phyloP scores from a whole-genome alignment of 2,888 invertebrate species.

The Podabrus alpinus region DNA sequence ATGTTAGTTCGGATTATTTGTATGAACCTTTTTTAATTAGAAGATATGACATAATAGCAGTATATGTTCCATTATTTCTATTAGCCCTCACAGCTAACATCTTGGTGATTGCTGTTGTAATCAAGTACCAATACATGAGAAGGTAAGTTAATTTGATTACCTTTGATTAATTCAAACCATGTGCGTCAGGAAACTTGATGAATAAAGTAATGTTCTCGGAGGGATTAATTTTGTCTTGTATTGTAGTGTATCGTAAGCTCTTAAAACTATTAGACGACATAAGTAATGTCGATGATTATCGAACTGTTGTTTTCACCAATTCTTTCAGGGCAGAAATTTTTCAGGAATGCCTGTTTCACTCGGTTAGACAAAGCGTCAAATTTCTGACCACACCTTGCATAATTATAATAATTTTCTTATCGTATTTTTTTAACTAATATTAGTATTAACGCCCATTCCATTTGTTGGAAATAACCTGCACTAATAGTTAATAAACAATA shows the following conservation, averaged over 20 bases:
- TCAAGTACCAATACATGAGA: conserved; percentile 70
- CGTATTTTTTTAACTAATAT: background rate
- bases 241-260: too few relatives aligned
- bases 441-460: background rate
- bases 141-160: conserved; percentile 59
- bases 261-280: too few relatives aligned
- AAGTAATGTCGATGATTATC: too few relatives aligned
- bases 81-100: conserved; percentile 67
- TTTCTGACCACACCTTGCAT: too few relatives aligned
- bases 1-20: conserved; percentile 13
- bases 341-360: background rate
- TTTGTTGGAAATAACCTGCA: background rate
- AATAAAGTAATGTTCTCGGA: too few relatives aligned
- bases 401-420: background rate
- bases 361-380: background rate
- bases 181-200: background rate
- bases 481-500: background rate
- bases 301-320: too few relatives aligned
- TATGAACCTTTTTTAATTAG: conserved; percentile 12
- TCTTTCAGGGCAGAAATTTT: too few relatives aligned
- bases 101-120: conserved; percentile 69
- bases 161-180: background rate
- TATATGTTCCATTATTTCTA: conserved; percentile 68
- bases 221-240: too few relatives aligned
- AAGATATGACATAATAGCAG: conserved; percentile 59